Evolutionary conservation across 1,140 invertebrate species (phyloP).

Genomic region (Contarinia nasturtii): DNA sequence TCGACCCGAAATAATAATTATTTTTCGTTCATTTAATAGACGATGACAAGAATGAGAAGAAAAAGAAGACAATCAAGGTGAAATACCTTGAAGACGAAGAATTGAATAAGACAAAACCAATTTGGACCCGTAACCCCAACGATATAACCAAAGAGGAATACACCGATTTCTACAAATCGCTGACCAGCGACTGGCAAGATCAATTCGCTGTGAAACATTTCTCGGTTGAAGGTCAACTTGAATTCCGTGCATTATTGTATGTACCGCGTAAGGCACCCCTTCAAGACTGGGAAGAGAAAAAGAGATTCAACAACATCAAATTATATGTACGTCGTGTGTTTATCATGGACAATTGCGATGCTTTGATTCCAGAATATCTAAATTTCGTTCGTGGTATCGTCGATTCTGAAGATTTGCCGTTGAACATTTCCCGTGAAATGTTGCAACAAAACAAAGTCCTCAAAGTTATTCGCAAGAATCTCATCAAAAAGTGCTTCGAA

Average conservation of each 20-base stretch:
- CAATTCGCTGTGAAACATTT: constrained; percentile 97
- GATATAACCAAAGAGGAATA: constrained; percentile 97
- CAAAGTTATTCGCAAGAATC: constrained; percentile 94
- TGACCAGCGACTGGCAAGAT: constrained; percentile 99
- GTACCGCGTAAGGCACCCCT: constrained; percentile 89
- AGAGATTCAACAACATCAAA: constrained; percentile 97
- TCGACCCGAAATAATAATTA: no score
- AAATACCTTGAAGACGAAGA: constrained; percentile 97
- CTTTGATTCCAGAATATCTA: constrained; percentile 93
- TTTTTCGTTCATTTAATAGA: constrained; percentile 25
- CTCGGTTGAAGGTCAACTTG: constrained; percentile 94
- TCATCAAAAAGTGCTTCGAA: constrained; percentile 96
- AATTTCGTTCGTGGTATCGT: constrained; percentile 94
- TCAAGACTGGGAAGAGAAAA: constrained; percentile 96
- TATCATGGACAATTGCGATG: constrained; percentile 99
- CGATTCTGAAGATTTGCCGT: constrained; percentile 90
- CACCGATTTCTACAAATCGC: constrained; percentile 96
- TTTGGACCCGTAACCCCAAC: constrained; percentile 96
- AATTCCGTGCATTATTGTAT: constrained; percentile 91
- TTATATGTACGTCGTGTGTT: constrained; percentile 91
- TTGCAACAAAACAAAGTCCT: constrained; percentile 97
- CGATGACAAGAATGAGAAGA: constrained; percentile 73
- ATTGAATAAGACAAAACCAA: constrained; percentile 97
- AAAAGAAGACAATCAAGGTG: constrained; percentile 92
- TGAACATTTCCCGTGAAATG: constrained; percentile 98